Evolutionary conservation across 2,797 vertebrate genomes (phyloP).

Genomic region (Cossypha dichroa): DNA sequence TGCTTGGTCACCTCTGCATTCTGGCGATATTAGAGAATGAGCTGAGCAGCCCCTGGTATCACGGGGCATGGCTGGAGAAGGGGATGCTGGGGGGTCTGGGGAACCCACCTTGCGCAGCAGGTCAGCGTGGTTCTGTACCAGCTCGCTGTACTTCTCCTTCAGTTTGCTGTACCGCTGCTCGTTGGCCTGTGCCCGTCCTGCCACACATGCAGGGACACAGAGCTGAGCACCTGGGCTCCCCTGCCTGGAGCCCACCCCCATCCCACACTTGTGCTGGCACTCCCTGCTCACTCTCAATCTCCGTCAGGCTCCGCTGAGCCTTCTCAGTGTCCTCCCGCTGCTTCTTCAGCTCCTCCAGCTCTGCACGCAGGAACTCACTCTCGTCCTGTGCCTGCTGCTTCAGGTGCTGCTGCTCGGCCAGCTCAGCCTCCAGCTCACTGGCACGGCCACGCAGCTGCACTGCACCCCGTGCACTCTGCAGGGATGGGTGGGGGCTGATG

Average conservation of each 20-base stretch:
- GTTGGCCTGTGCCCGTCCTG: conserved; percentile 93
- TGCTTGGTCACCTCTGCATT: conserved; percentile 96
- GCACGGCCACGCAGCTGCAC: conserved; percentile 89
- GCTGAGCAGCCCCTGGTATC: rapidly evolving
- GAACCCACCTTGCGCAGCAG: conserved; percentile 90
- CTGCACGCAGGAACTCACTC: conserved; percentile 90
- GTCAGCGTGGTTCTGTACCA: conserved; percentile 95
- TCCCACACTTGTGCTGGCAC: rapidly evolving
- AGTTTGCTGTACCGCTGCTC: conserved; percentile 97
- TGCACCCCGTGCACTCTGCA: conserved; percentile 82
- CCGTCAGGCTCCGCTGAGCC: conserved; percentile 92
- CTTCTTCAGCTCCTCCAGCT: conserved; percentile 93
- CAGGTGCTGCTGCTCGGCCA: conserved; percentile 94
- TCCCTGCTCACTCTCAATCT: conserved; percentile 91
- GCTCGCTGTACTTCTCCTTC: conserved; percentile 95
- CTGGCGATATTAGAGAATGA: conserved; percentile 55
- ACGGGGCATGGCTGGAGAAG: rapidly evolving
- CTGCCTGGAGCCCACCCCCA: rapidly evolving
- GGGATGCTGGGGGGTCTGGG: rapidly evolving
- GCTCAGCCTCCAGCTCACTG: conserved; percentile 93
- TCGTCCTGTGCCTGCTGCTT: conserved; percentile 91
- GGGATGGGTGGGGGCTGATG: background rate
- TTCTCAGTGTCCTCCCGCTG: conserved; percentile 93
- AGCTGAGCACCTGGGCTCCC: background rate
- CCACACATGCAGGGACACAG: rapidly evolving